Base-by-base conservation (phyloP, 2,888 invertebrate genomes). In the Lochmaea crataegi region DNA sequence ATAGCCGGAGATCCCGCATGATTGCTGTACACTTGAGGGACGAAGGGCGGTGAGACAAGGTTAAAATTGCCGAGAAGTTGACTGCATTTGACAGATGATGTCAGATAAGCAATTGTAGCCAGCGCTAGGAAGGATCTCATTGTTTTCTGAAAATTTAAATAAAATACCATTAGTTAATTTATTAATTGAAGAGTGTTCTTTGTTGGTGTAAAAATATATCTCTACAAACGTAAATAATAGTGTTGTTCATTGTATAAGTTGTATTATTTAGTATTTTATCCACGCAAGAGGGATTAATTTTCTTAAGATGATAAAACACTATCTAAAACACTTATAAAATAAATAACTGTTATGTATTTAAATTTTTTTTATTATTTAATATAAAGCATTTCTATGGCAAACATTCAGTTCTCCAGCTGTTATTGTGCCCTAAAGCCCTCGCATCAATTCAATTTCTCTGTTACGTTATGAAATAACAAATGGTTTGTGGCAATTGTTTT, bases 21-120 rank as follows among this genome's bases (percentile, higher is more conserved):
- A 18, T 22, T 58, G 18, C 38, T 72, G 72, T 75, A 78, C 16
- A 68, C 38, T 68, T 75, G 75, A 32, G 72, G 68, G 16, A 71
- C 69, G 65, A 79, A 67, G 9, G 76, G 74, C 11, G 69, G 32
- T 56, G 76, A 72, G 12, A 78, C 58, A 45, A 79, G 64, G 73
- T 80, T 79, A 68, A 76, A 77, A 18, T 76, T 61, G 14, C 76
- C 64, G n/a, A 79, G 60, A 70, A 75, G 57, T 72, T 76, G 76
- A 45, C 68, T 72, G 53, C 71, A 72, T 65, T 66, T 69, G 51
- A 41, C 73, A 38, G 69, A 42, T 26, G 72, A 56, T 51, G 74
- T 68, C 65, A 76, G 22, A 22, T 74, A 48, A 71, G 73, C 74
- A 48, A 76, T 63, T 12, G 71, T 58, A n/a, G 67, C 64, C 11